Conservation (phyloP, 2,888 invertebrate species). For the Balanococcus diminutus region DNA sequence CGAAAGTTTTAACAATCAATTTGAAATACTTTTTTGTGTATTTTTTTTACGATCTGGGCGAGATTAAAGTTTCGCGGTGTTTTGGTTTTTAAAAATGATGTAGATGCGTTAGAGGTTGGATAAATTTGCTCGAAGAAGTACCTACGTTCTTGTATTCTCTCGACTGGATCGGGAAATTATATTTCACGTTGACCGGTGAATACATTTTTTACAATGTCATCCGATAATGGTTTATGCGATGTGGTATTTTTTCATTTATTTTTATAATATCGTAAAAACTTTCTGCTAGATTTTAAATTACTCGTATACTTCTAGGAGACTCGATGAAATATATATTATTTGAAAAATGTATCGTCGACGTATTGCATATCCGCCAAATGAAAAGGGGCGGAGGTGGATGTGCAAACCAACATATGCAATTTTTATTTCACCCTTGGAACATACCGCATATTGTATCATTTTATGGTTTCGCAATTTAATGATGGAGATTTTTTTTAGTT, state of each 20-base stretch:
- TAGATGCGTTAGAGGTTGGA: not conserved
- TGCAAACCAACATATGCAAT: not conserved
- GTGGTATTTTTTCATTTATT: conserved; percentile 20
- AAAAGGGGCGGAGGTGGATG: not conserved
- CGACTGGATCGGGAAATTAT: not conserved
- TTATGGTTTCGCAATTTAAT: no score
- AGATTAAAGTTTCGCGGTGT: not conserved
- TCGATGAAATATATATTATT: not conserved
- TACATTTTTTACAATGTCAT: conserved; percentile 24
- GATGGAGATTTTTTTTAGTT: not conserved
- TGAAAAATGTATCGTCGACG: not conserved
- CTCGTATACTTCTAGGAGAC: not conserved
- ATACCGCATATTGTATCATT: not conserved
- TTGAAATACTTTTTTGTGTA: not conserved
- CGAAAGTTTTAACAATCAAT: not conserved
- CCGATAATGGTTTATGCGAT: conserved; percentile 8
- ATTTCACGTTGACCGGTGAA: not conserved
- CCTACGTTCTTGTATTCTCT: not conserved
- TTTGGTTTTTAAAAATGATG: not conserved
- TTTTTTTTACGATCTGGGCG: not conserved
- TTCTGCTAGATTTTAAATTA: conserved; percentile 12
- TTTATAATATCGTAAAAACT: conserved; percentile 29
- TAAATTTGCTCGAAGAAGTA: not conserved
- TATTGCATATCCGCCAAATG: conserved; percentile 4
- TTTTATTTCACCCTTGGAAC: not conserved